phyloP scores from a whole-genome alignment of 2,113 vertebrate species.

The Motacilla alba region DNA sequence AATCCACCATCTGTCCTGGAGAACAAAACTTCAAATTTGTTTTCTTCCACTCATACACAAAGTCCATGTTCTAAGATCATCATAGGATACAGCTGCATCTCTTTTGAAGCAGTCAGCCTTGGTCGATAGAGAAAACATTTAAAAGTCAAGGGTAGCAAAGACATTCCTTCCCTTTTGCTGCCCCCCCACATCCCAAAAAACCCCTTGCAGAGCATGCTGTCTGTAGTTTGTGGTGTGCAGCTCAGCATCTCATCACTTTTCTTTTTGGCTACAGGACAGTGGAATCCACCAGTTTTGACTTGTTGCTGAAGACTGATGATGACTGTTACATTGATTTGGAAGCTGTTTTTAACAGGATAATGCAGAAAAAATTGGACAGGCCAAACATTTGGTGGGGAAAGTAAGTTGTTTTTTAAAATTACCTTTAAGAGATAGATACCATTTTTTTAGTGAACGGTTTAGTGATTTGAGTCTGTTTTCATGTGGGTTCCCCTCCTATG shows the following conservation, averaged over 20 bases:
- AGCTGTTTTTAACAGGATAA: slow-evolving; percentile 86
- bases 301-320: slow-evolving; percentile 95
- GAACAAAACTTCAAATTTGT: neutral
- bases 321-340: slow-evolving; percentile 95
- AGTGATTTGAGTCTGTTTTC: neutral
- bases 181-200: neutral
- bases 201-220: neutral
- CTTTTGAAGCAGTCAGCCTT: neutral
- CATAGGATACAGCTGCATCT: neutral
- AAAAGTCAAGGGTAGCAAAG: neutral
- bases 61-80: neutral
- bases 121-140: neutral
- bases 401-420: slow-evolving; percentile 75
- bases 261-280: slow-evolving; percentile 81
- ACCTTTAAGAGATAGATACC: neutral
- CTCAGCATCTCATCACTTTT: neutral
- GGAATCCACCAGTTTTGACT: slow-evolving; percentile 82
- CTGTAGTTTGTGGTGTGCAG: neutral
- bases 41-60: neutral
- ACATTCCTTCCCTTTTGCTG: neutral
- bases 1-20: neutral
- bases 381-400: slow-evolving; percentile 98
- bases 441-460: neutral
- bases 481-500: neutral
- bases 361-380: slow-evolving; percentile 78